Evolutionary conservation across 2,888 invertebrate species (phyloP), one percentile per base, ranked within the genome.

Genomic region (Bellardia pandia): DNA sequence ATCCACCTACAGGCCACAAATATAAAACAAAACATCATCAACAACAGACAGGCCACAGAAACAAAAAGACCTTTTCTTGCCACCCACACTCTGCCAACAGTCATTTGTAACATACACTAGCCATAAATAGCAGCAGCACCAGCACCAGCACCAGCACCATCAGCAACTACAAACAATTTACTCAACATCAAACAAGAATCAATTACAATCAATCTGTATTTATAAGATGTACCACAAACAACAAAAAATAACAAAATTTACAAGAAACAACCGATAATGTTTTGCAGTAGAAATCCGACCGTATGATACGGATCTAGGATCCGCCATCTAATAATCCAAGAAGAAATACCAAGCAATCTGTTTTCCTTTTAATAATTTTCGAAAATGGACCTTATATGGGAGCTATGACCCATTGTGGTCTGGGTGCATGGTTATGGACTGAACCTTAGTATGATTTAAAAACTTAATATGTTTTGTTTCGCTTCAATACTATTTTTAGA

Each of bases 191-290:
- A 81, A 66, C 80, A 66, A 81, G 80, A 81, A 88, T 88, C 87
- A 88, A 86, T 86, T 86, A 84, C 83, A 87, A 87, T 88, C 86
- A 87, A 88, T 88, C 86, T 76, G 74, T 85, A 72, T 71, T 79
- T 77, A 69, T 77, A 80, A 72, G 85, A 85, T n/a, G 62, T n/a
- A 33, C 62, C 48, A 48, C 23, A 58, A 68, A 16, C 30, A 30
- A 66, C 7, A 8, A 66, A 53, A 66, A 48, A 23, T 30, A n/a
- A 7, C 11, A 51, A 11, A 51, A 60, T 45, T 13, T 7, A 30
- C 62, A 75, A 11, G 8, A 37, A 37, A 1, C 37, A 37, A 37
- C 6, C 6, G 37, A 37, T 4, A 37, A 37, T 6, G 37, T 37
- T 37, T 37, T 5, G 5, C 6, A 4, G 37, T 4, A 6, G 6